Evolutionary conservation across 64 coral and sea anemone genomes (phyloP), one percentile per base, ranked within the genome.

Genomic region (Acropora yongei): DNA sequence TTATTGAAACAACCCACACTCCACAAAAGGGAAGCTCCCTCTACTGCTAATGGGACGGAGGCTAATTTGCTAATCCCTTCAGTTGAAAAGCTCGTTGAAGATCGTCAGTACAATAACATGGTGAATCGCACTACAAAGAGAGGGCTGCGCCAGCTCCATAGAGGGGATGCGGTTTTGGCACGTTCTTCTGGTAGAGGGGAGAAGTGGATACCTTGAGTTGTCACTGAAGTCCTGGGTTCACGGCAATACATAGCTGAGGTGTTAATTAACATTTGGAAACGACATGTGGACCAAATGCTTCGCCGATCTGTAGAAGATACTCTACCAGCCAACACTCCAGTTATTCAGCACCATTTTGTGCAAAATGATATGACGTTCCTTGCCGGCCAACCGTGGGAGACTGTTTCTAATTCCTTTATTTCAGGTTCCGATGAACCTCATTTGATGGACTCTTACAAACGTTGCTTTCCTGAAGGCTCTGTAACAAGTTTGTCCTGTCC

Each of bases 1-100:
- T 4, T 55, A 91, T 74, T 74, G 90, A 45, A 92, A 92, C 76
- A 79, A 81, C n/a, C 6, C 58, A 78, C 74, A 92, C 78, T 71
- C 80, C 78, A 68, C 82, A 86, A 81, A 19, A 82, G 74, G 0
- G 57, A 87, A 87, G 43, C 45, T 50, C 90, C 90, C 55, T 13
- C 67, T 87, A n/a, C 57, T 78, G 69, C 74, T 92, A 6, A 87
- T 87, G 58, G 80, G 80, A 44, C 47, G 65, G 47, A 88, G 71
- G 49, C 61, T 77, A 78, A 40, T 73, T 73, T 73, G 71, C 18
- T 73, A 2, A 68, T 43, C 57, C 14, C 47, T 69, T 89, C 90
- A 43, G n/a, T 92, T 77, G 68, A 85, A 44, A 77, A 72, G 6
- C 84, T 80, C 41, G 77, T 88, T 57, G 63, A 88, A 79, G 72